Evolutionary conservation across 2,113 vertebrate genomes (phyloP).

Genomic region (Arenaria interpres): DNA sequence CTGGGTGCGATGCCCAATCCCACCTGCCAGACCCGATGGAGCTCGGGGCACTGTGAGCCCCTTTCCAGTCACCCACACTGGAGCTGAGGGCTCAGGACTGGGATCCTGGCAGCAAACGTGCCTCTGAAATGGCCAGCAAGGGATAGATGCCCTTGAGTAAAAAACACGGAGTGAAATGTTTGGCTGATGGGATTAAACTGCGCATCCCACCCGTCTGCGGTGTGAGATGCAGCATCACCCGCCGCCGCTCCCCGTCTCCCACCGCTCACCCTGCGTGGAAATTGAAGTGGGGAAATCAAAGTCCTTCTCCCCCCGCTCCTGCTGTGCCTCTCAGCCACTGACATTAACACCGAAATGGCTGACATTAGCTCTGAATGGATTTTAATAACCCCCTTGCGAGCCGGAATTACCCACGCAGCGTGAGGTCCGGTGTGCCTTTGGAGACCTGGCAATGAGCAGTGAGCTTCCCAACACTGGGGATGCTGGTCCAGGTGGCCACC

Average conservation of each 20-base stretch:
- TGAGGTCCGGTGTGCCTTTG: not conserved
- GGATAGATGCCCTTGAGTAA: not conserved
- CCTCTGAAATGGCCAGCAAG: not conserved
- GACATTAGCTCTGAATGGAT: conserved; percentile 50
- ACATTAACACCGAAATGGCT: conserved; percentile 10
- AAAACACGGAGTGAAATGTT: not conserved
- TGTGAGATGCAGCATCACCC: not conserved
- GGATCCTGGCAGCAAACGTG: not conserved
- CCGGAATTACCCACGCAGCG: not conserved
- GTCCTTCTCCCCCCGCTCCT: not conserved
- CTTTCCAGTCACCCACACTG: rapidly evolving
- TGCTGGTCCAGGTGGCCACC: not conserved
- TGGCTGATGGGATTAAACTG: not conserved
- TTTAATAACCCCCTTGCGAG: conserved; percentile 43
- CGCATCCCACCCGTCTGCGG: not conserved
- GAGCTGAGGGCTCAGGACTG: not conserved
- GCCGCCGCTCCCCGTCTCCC: rapidly evolving
- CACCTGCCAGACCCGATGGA: not conserved
- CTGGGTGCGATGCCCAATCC: not conserved
- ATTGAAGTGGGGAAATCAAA: conserved; percentile 22
- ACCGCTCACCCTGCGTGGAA: not conserved
- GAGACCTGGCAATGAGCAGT: not conserved
- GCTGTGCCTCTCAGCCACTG: conserved; percentile 50
- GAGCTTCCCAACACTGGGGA: not conserved
- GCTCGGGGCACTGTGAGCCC: rapidly evolving